phyloP scores from a whole-genome alignment of 2,888 invertebrate species.

The Luperina testacea region DNA sequence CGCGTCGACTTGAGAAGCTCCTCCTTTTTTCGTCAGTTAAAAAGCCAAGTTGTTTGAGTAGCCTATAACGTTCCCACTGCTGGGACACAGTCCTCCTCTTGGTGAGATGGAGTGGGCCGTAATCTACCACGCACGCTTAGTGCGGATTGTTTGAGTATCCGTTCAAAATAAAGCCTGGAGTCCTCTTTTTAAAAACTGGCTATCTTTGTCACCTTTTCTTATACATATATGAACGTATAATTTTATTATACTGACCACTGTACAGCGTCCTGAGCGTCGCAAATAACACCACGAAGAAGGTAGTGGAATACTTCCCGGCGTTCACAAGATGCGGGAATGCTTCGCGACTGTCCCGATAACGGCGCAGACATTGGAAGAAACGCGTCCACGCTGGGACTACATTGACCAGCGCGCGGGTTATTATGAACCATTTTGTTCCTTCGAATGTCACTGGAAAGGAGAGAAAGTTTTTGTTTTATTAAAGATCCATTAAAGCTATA shows the following conservation, averaged over 20 bases:
- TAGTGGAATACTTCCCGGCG: slow-evolving; percentile 99
- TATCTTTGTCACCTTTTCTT: background rate
- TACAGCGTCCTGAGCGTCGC: slow-evolving; percentile 92
- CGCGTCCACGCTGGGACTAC: slow-evolving; percentile 99
- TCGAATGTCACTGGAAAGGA: slow-evolving; percentile 84
- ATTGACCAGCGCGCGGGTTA: slow-evolving; percentile 95
- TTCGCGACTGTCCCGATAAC: slow-evolving; percentile 98
- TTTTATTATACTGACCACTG: slow-evolving; percentile 71
- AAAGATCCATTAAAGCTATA: too few species aligned
- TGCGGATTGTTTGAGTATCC: background rate
- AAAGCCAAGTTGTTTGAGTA: background rate
- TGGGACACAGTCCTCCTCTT: background rate
- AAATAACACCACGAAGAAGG: slow-evolving; percentile 98
- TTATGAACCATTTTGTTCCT: slow-evolving; percentile 92
- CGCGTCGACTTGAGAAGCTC: background rate
- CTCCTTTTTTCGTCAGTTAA: background rate
- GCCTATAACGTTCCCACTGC: background rate
- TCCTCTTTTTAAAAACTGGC: background rate
- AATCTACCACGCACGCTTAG: too few species aligned
- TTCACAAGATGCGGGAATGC: slow-evolving; percentile 99
- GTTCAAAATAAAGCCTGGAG: background rate
- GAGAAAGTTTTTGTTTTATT: background rate
- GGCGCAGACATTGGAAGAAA: slow-evolving; percentile 98
- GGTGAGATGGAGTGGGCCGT: background rate
- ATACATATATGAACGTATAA: background rate